Base-by-base conservation (phyloP, 2,113 vertebrate species). In the Dipodomys spectabilis region DNA sequence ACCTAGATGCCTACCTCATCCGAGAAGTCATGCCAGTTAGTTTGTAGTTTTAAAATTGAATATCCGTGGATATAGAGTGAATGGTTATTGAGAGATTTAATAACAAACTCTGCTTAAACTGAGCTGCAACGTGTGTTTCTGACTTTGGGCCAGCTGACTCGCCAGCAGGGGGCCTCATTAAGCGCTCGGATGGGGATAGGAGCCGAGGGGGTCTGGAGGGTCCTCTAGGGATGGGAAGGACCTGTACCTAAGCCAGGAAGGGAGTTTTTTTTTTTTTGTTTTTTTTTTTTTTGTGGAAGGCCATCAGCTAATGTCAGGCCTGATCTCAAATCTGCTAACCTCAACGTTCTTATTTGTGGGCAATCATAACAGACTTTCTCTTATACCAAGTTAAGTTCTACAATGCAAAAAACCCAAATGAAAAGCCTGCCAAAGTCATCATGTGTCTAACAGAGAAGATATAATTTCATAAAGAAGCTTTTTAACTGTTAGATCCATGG, bases 31-130 rank as follows among this genome's bases (percentile, higher is more conserved):
- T 11, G 19, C 30, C 23, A 28, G 7, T 78, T n/a, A 30, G 16
- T 23, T 45, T 86, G 35, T 20, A 78, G 15, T 25, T 23, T 74
- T 7, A 27, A 45, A 86, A 68, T 77, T 35, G 92, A 69, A 45
- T 35, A 53, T 69, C 27, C 25, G 20, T 2, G 12, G 22, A 81
- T 65, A 64, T 1, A 45, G 62, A 71, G 23, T 81, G 23, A 30
- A 67, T 69, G 68, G n/a, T 53, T 88, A 18, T 69, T 88, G 60
- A 82, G 69, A 74, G n/a, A 10, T 81, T 96, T 92, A 75, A 25
- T 69, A 87, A 68, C 49, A 82, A 95, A 16, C 7, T 8, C 65
- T 39, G 68, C 57, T 89, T 73, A 86, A 78, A 60, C 65, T 25
- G 32, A 65, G 57, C 30, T 64, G 30, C 23, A 44, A 75, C 39